Evolutionary conservation across 2,797 vertebrate genomes (phyloP).

Genomic region (Apogon hyalosoma): DNA sequence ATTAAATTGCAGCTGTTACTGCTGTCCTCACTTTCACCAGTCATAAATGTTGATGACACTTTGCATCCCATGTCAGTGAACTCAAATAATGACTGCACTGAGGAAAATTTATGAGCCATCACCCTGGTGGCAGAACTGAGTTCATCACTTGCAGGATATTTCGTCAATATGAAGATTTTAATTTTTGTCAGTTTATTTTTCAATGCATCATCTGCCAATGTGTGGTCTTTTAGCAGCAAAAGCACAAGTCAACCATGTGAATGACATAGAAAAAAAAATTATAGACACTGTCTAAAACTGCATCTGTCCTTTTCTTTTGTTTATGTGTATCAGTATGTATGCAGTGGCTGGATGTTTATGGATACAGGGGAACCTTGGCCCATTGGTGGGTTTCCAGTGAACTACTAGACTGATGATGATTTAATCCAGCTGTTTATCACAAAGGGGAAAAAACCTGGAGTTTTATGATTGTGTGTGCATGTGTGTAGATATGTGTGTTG

Average conservation of each 20-base stretch:
- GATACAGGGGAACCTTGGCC: slow-evolving; percentile 3
- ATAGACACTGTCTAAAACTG: not conserved
- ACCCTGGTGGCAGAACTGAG: not conserved
- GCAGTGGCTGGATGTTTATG: slow-evolving; percentile 6
- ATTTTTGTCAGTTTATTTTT: not conserved
- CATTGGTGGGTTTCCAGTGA: slow-evolving; percentile 9
- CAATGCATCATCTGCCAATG: not conserved
- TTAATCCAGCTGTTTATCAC: slow-evolving; percentile 44
- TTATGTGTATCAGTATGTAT: slow-evolving; percentile 7
- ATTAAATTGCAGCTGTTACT: not conserved
- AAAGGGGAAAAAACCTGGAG: slow-evolving; percentile 12
- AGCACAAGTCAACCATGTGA: too few relatives aligned
- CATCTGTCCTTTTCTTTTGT: not conserved
- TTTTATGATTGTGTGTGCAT: not conserved
- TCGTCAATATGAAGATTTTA: not conserved
- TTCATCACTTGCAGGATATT: not conserved
- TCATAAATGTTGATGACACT: not conserved
- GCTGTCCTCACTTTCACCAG: not conserved
- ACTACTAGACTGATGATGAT: not conserved
- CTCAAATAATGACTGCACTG: not conserved
- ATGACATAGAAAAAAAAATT: not conserved
- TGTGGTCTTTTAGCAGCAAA: not conserved
- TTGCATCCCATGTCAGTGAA: not conserved
- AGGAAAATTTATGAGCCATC: not conserved
- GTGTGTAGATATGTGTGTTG: slow-evolving; percentile 1